Evolutionary conservation across 92 coral and sea anemone genomes (phyloP).

Genomic region (Epizoanthus rinbou): DNA sequence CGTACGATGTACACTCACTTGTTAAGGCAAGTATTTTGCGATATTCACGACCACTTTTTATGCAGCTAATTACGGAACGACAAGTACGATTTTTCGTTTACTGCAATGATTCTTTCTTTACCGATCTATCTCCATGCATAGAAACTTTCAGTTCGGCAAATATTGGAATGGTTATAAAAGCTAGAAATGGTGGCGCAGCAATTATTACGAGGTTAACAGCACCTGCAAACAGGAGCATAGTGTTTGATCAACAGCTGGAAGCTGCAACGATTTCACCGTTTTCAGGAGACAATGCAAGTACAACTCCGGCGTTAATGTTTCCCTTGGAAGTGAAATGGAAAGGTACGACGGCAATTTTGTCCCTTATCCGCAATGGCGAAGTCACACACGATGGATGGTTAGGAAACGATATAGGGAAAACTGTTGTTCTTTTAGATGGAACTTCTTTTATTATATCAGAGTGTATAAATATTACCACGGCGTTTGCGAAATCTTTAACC

Average conservation of each 20-base stretch:
- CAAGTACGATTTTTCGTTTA: conserved; percentile 58
- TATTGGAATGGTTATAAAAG: conserved; percentile 71
- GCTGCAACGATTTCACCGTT: conserved; percentile 64
- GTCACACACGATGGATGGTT: conserved; percentile 58
- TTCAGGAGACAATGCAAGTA: conserved; percentile 30
- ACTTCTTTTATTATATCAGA: conserved; percentile 63
- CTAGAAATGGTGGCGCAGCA: conserved; percentile 83
- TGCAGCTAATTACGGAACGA: conserved; percentile 56
- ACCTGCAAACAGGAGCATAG: conserved; percentile 20
- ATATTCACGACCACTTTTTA: conserved; percentile 59
- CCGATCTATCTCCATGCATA: conserved; percentile 45
- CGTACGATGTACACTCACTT: conserved; percentile 1
- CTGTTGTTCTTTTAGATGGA: conserved; percentile 72
- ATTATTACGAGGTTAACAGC: conserved; percentile 56
- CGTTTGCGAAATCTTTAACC: conserved; percentile 51
- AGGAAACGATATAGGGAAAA: conserved; percentile 79
- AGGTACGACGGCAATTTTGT: conserved; percentile 46
- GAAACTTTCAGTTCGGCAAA: conserved; percentile 61
- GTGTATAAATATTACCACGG: conserved; percentile 51
- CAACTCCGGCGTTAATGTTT: conserved; percentile 52
- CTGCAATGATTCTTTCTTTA: conserved; percentile 57
- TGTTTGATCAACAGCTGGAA: conserved; percentile 58
- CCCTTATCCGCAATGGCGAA: conserved; percentile 10
- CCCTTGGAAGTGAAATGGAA: conserved; percentile 52
- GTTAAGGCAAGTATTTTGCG: conserved; percentile 14